Conservation (phyloP, 2,888 invertebrate species). For the Tanypteryx hageni region DNA sequence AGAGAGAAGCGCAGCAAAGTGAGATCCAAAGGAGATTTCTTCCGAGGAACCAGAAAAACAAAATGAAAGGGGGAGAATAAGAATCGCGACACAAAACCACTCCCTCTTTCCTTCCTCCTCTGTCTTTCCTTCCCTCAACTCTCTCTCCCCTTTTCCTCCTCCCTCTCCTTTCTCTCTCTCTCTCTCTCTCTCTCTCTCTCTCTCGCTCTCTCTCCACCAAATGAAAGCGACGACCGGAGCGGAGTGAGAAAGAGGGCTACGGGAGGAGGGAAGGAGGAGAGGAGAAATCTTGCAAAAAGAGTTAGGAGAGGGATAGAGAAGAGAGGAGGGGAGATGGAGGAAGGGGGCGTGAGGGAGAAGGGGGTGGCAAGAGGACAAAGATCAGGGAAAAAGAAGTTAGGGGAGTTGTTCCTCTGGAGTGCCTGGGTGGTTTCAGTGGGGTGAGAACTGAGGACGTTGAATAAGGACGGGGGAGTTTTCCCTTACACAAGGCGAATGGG, state of each 20-base stretch:
- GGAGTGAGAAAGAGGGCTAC: too few species aligned
- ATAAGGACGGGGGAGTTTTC: not conserved
- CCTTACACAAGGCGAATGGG: not conserved
- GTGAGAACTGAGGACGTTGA: not conserved
- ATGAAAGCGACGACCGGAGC: not conserved
- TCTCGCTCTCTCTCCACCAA: not conserved
- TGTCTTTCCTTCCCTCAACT: too few species aligned
- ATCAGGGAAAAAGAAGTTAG: not conserved
- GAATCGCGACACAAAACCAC: not conserved
- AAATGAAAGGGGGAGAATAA: not conserved
- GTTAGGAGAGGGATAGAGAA: too few species aligned
- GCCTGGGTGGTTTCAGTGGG: not conserved
- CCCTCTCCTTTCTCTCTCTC: not conserved
- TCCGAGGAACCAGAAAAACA: not conserved
- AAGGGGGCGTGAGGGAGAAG: too few species aligned
- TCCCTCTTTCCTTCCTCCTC: too few species aligned
- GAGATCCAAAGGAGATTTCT: not conserved
- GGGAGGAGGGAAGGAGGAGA: too few species aligned
- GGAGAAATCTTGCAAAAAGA: too few species aligned
- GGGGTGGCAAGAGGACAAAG: too few species aligned
- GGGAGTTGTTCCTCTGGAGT: not conserved
- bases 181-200: not conserved
- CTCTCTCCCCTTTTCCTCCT: not conserved
- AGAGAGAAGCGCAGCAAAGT: not conserved
- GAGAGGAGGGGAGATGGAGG: too few species aligned